Evolutionary conservation across 1,140 invertebrate genomes (phyloP).

Genomic region (Dreissena rostriformis): DNA sequence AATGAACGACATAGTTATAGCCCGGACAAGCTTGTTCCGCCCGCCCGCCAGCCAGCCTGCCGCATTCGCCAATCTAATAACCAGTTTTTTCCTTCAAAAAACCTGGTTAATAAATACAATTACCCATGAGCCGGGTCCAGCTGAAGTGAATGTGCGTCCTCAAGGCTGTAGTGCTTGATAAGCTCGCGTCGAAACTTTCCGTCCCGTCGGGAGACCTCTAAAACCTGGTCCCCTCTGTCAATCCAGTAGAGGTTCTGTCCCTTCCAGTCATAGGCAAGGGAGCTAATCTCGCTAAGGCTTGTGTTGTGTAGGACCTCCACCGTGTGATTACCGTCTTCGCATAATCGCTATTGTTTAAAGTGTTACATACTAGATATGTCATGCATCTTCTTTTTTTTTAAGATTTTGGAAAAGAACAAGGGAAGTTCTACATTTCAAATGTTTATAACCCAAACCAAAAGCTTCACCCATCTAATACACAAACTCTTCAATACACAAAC

Average conservation of each 20-base stretch:
- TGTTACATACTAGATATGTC: no score
- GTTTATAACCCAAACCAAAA: no score
- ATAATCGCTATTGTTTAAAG: conserved; percentile 19
- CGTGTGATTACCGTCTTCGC: conserved; percentile 79
- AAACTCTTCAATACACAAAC: no score
- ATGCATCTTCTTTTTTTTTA: no score
- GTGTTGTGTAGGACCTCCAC: conserved; percentile 86
- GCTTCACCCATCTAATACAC: no score
- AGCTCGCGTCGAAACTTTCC: conserved; percentile 80
- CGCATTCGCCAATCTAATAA: no score
- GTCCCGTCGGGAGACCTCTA: conserved; percentile 90
- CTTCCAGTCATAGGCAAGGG: conserved; percentile 75
- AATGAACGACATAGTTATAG: no score
- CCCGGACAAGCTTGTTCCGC: no score
- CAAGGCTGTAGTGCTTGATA: conserved; percentile 43
- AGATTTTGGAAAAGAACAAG: no score
- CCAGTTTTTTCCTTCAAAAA: no score
- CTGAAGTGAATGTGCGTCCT: conserved; percentile 64
- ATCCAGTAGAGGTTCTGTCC: conserved; percentile 74
- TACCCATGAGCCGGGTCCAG: conserved; percentile 75
- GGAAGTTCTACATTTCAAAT: no score
- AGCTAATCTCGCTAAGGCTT: conserved; percentile 49
- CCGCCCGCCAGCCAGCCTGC: no score
- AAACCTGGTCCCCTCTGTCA: conserved; percentile 78
- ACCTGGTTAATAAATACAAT: conserved; percentile 37